Evolutionary conservation across 2,888 invertebrate genomes (phyloP), one percentile per base, ranked within the genome.

Genomic region (Archips crataeganus): DNA sequence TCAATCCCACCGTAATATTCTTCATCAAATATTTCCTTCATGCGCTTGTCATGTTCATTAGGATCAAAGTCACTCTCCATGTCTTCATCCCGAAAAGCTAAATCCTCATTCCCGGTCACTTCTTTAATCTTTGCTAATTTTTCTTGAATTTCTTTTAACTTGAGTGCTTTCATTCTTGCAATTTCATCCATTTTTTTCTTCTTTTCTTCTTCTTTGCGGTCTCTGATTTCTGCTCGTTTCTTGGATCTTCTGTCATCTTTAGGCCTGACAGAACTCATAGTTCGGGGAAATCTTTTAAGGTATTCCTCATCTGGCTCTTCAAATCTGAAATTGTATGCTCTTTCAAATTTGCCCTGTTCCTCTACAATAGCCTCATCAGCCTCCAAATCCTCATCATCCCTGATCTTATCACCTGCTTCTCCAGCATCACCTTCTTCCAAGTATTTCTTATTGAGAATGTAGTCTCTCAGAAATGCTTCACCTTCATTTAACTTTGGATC

Each of bases 291-390:
- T 10, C 98, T 95, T 93, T 98, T 98, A 23, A 98, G 95, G 90
- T 97, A 99, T 80, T 99, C 98, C 64, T 97, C 96, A 89, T 99
- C 99, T 0, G 99, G 99, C 89, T 99, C 99, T 89, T 99, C 99
- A 89, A 97, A 99, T 77, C 99, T 95, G 89, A 98, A 99, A 94
- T 99, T 99, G 89, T 97, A 99, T 79, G 99, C 99, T 62, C 97
- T 96, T 86, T 99, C 99, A 92, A 99, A 99, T 88, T 97, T 96
- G 77, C 97, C 98, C 89, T 98, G 98, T 84, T 97, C 96, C 81
- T 97, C 97, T 42, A 98, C 95, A 62, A 96, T 95, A 77, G 95
- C 93, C 85, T 98, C 98, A 85, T 99, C 98, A 71, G 97, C 98
- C 0, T 91, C 91, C 75, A 94, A 79, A 9, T 89, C 93, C 8